A percentile compares a stretch with the other conserved stretches of the same genome.
Conservation (phyloP, 2,888 invertebrate species). For the Cerastoderma edule region DNA sequence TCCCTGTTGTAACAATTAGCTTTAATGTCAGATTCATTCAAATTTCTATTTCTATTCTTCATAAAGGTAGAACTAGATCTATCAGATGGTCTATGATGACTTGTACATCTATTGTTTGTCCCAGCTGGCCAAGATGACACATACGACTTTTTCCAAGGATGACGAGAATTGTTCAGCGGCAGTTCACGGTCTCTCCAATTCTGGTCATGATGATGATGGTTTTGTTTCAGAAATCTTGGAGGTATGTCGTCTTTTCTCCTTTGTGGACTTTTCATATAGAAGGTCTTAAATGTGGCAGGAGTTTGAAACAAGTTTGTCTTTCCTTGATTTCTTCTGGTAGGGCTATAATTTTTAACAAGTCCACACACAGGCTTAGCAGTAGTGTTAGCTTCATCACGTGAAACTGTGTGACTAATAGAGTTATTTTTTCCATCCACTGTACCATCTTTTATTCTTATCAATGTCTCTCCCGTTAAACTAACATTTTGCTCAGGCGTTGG, state of each 20-base stretch:
- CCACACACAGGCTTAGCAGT: neutral
- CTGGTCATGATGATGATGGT: no score
- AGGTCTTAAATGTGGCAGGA: neutral
- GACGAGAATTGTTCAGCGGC: neutral
- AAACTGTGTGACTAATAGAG: neutral
- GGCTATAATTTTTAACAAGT: neutral
- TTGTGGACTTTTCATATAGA: no score
- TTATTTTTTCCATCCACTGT: neutral
- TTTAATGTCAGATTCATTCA: neutral
- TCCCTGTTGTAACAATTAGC: neutral
- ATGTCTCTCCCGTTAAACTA: no score
- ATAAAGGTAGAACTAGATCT: neutral
- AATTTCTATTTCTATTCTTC: neutral
- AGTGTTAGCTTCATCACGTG: neutral
- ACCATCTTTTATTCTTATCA: no score
- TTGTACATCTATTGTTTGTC: neutral
- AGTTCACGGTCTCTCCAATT: neutral
- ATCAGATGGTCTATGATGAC: neutral
- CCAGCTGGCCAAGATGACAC: neutral
- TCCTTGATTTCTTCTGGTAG: neutral
- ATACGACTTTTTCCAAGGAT: neutral
- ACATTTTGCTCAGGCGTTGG: no score
- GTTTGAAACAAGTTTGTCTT: no score
- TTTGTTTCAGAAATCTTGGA: slow-evolving; percentile 8
- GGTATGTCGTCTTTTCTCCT: no score